Evolutionary conservation across 2,888 invertebrate genomes (phyloP).

Genomic region (Oligia fasciuncula): DNA sequence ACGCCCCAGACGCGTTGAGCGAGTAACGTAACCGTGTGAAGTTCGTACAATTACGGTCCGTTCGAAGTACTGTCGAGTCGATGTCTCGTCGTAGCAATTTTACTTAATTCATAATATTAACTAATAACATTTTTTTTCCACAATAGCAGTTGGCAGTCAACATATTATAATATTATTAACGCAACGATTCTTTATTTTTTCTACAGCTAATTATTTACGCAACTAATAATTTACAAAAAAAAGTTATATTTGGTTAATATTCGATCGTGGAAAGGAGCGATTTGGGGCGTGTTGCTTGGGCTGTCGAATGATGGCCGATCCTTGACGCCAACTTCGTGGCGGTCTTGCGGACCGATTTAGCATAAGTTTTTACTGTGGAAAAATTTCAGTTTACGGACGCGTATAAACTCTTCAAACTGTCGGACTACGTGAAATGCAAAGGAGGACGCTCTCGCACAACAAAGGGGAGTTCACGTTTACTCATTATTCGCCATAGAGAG

Average conservation of each 20-base stretch:
- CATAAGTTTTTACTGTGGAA: constrained; percentile 76
- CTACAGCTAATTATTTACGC: background rate
- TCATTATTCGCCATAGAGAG: constrained; percentile 63
- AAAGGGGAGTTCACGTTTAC: constrained; percentile 86
- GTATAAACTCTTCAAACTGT: constrained; percentile 79
- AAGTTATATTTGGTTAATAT: background rate
- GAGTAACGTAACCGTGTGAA: constrained; percentile 37
- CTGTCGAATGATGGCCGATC: constrained; percentile 82
- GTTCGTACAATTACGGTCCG: constrained; percentile 41
- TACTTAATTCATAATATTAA: background rate
- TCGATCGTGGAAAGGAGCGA: constrained; percentile 65
- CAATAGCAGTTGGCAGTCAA: background rate
- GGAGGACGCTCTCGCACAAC: constrained; percentile 87
- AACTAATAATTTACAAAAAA: background rate
- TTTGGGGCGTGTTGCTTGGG: constrained; percentile 80
- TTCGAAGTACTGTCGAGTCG: background rate
- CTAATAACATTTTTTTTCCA: background rate
- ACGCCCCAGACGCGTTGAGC: constrained; percentile 20
- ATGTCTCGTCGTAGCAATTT: background rate
- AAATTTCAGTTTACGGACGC: constrained; percentile 74
- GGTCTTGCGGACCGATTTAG: constrained; percentile 79
- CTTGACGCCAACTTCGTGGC: constrained; percentile 82
- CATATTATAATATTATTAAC: background rate
- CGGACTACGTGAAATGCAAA: constrained; percentile 88
- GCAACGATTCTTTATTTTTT: background rate